Percentiles rank a stretch among this genome's conserved stretches.
Conservation (phyloP, 2,888 invertebrate genomes). For the Acronicta alni region DNA sequence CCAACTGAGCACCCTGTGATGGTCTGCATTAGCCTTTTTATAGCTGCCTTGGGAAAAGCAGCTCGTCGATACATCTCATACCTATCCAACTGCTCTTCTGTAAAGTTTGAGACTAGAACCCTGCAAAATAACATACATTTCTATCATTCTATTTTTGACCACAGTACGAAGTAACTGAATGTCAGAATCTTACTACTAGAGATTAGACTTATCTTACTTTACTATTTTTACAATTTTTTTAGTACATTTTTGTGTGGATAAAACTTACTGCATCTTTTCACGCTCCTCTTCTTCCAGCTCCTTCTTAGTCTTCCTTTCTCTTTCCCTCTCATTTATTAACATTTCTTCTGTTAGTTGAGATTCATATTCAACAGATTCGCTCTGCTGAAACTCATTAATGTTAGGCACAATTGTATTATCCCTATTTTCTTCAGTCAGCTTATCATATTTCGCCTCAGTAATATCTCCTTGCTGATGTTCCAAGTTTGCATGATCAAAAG, state of each 20-base stretch:
- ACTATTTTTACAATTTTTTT: too few relatives aligned
- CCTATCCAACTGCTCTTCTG: constrained; percentile 98
- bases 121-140: constrained; percentile 80
- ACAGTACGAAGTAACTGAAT: too few relatives aligned
- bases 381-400: constrained; percentile 75
- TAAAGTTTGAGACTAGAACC: constrained; percentile 99
- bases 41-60: constrained; percentile 99
- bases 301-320: constrained; percentile 93
- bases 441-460: constrained; percentile 63
- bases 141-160: too few relatives aligned
- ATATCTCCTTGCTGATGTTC: constrained; percentile 65
- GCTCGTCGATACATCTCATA: constrained; percentile 99
- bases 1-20: constrained; percentile 99
- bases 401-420: constrained; percentile 67
- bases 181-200: too few relatives aligned
- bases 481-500: constrained; percentile 73
- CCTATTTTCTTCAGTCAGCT: constrained; percentile 56
- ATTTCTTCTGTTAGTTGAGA: constrained; percentile 80
- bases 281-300: constrained; percentile 98
- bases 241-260: too few relatives aligned
- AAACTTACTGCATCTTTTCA: constrained; percentile 97
- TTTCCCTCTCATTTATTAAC: constrained; percentile 88
- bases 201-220: too few relatives aligned
- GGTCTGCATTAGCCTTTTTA: constrained; percentile 99
- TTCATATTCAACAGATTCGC: constrained; percentile 71